Percentiles rank a stretch among this genome's conserved stretches.
phyloP scores from a whole-genome alignment of 1,140 invertebrate species.

The Trichomalopsis sarcophagae region DNA sequence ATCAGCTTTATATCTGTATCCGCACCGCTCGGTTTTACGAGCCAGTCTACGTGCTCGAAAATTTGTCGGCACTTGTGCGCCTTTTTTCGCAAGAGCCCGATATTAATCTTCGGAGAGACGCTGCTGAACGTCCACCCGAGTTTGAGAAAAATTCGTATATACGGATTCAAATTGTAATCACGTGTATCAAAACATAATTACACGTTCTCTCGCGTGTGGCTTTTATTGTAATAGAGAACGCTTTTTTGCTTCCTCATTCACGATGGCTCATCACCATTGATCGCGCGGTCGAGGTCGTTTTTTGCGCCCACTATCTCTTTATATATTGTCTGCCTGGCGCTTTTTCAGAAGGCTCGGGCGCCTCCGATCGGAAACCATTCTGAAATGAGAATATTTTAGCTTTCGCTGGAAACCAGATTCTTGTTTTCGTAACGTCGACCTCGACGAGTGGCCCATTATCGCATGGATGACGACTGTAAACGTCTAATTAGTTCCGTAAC shows the following conservation, averaged over 20 bases:
- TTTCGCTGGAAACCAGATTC: background rate
- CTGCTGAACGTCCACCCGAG: too few species aligned
- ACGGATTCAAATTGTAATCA: background rate
- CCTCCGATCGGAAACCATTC: background rate
- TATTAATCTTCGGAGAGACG: background rate
- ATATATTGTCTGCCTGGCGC: background rate
- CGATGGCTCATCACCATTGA: background rate
- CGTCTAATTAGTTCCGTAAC: slow-evolving; percentile 16
- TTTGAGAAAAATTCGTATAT: background rate
- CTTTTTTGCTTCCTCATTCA: background rate
- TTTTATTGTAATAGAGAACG: background rate
- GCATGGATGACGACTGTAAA: background rate
- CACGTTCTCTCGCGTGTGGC: background rate
- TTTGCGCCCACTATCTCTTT: background rate
- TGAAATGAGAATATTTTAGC: background rate
- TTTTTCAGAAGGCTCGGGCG: background rate
- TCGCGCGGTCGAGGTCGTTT: background rate
- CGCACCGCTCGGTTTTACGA: background rate
- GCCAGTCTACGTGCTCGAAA: background rate
- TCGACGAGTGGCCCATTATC: background rate
- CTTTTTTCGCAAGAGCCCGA: background rate
- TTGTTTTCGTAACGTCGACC: too few species aligned
- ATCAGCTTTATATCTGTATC: background rate
- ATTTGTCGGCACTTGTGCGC: background rate
- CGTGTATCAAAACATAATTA: background rate